Base-by-base conservation (phyloP, 2,888 invertebrate genomes). In the Pterostichus niger region DNA sequence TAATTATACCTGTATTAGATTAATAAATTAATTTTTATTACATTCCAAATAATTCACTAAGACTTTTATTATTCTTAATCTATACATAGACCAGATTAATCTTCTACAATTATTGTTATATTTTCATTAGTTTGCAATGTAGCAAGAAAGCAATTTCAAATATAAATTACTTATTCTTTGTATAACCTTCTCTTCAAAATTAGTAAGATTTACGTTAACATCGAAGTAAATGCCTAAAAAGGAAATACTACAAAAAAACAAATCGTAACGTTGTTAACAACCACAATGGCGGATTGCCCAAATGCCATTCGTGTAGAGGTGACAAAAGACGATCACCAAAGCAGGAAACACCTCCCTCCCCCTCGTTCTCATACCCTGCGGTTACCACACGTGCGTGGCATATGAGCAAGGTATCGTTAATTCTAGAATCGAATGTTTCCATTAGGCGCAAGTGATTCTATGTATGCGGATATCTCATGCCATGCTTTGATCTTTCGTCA, bases 401-500 rank as follows among this genome's bases (percentile, higher is more conserved):
- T 24, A 78, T 78, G 78, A 78, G 33, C 77, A 77, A 56, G 78
- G 78, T 59, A 31, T 78, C 56, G 56, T 71, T 71, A 71, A 71
- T 71, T 71, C 85, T 82, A 82, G 85, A 86, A 87, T 87, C 86
- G 86, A 87, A 86, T 87, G 87, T 87, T 87, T 87, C 87, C 87
- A 87, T 87, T 87, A 86, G 24, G 85, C 85, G 33, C 61, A 78
- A 71, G 44, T 71, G 68, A 71, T 44, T 71, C 44, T 17, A 71
- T 71, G 44, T 40, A 71, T 44, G 68, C 68, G 68, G 35, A 31
- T 6, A 64, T 11, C 5, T 11, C 13, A 15, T 13, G 9, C n/a
- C 17, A 9, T 86, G 40, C 88, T 89, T 89, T 89, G 89, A 89
- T 89, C 89, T 88, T 85, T 88, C 87, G 86, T 85, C 89, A 88